Percentiles rank a stretch among this genome's conserved stretches.
Evolutionary conservation across 2,113 vertebrate genomes (phyloP).

Genomic region (Nerophis ophidion): DNA sequence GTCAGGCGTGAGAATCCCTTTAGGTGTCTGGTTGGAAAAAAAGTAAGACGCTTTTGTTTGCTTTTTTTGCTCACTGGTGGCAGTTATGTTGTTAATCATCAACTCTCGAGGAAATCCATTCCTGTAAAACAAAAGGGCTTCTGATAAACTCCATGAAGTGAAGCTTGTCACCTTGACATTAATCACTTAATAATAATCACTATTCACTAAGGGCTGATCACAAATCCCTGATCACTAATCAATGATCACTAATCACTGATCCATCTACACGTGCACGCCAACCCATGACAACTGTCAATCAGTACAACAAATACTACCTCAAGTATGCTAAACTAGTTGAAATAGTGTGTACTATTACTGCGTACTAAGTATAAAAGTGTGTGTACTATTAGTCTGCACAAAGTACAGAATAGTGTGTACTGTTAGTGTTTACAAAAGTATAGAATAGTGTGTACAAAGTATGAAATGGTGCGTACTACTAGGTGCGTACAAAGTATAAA

Average conservation of each 20-base stretch:
- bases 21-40: neutral
- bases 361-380: no score
- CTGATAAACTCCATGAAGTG: neutral
- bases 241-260: no score
- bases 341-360: no score
- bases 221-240: neutral
- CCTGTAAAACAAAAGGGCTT: neutral
- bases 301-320: neutral
- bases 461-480: no score
- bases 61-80: conserved; percentile 7
- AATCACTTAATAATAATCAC: no score
- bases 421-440: no score
- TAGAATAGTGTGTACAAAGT: no score
- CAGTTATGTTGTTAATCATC: conserved; percentile 43
- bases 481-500: no score
- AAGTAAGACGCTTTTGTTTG: neutral
- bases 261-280: neutral
- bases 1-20: neutral
- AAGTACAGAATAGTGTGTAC: no score
- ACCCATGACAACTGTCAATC: neutral
- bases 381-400: no score
- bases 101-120: conserved; percentile 32
- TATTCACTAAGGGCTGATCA: no score
- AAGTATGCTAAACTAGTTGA: no score
- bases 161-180: neutral